Base-by-base conservation (phyloP, 64 coral and sea anemone genomes). In the Pocillopora damicornis region DNA sequence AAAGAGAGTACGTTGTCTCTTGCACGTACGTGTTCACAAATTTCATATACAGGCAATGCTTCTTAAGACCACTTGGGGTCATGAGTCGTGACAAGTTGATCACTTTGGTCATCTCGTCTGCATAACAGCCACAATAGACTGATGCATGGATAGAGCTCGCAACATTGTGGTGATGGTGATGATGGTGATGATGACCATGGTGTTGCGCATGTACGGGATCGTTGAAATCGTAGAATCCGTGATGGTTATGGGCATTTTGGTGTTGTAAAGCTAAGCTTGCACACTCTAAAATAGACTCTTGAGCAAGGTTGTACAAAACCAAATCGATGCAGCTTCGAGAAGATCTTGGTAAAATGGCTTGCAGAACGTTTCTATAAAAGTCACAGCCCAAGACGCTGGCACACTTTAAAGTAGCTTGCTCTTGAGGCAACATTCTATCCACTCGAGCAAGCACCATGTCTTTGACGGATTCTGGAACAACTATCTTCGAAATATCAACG, bases 171-270 rank as follows among this genome's bases (percentile, higher is more conserved):
- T 99, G 97, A 83, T 99, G 97, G 63, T 99, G 97, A 75, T 99
- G 97, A 72, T 99, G 97, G 65, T 99, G 97, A 42, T 99, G 97
- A 37, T 99, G 89, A 0, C 80, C 61, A 66, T 98, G 97, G 22
- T 92, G 87, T 7, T 99, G 97, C 11, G 88, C 88, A 75, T 92
- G 90, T 17, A 75, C 86, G 26, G 93, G 93, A 45, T 99, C 93
- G 35, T 96, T 93, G 69, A 93, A 96, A 73, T 96, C 94, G 77
- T 95, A 92, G 88, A 99, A 99, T 76, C 97, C 97, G 79, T 99
- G 97, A 56, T 99, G 97, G 57, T 99, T 99, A 68, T 99, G 97
- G 10, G 97, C 93, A 56, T 87, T 85, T 66, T 99, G 97, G 34
- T 99, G 93, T 42, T 93, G 90, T 61, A 80, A 74, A 60, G 93